Evolutionary conservation across 2,797 vertebrate species (phyloP), one percentile per base, ranked within the genome.

Genomic region (Acipenser oxyrinchus): DNA sequence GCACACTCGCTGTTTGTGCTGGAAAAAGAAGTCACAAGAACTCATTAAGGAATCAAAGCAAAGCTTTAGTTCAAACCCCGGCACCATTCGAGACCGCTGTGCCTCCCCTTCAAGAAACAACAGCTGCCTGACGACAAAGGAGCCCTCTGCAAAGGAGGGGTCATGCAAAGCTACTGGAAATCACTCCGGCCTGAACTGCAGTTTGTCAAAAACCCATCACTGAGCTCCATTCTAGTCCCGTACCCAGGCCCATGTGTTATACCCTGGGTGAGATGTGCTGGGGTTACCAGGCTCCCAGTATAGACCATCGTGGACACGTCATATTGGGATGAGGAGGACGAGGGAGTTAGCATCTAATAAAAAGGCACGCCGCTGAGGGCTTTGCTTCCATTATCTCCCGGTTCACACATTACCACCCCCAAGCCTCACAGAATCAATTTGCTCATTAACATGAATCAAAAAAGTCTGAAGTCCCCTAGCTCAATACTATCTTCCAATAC

Each of bases 371-470:
- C 57, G 62, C 51, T 58, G 23, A 37, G 23, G 23, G 23, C 2
- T 37, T 37, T 37, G 23, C 23, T 37, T 37, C 23, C 23, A 37
- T 37, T 37, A 4, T 37, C 23, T 37, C 23, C 2, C 4, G 23
- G 23, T 37, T 37, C 23, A 37, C 23, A 37, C 62, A 48, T 0
- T 10, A 51, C 67, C 53, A 11, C 53, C 11, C 49, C 50, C 8
- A 9, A 49, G 12, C 51, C 62, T 12, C 51, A 59, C 51, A 63
- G 65, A 53, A 49, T 70, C 60, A 57, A 15, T 37, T n/a, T 37
- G 49, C 71, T 67, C 52, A 55, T 72, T 72, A 67, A 62, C 68
- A 69, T 70, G 63, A 69, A 23, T 65, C 53, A 49, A 48, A 51
- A 64, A 70, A 58, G 11, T 37, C 23, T 37, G 23, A 37, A 37